phyloP scores from a whole-genome alignment of 2,888 invertebrate genomes.

The Trileptium ribeirensis region DNA sequence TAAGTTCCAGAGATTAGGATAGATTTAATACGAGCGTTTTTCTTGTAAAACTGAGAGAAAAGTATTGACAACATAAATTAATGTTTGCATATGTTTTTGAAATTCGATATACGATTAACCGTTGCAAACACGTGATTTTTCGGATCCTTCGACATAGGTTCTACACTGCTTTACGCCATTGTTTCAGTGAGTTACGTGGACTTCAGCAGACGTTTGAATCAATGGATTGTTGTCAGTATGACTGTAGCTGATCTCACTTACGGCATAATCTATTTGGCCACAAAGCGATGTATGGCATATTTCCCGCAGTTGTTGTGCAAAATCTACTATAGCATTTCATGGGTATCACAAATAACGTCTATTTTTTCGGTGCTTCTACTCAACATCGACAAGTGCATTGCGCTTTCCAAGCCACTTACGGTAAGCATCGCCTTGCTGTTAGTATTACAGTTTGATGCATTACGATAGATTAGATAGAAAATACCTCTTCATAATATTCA shows the following conservation, averaged over 20 bases:
- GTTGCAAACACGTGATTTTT: too few relatives aligned
- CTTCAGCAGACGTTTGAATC: not conserved
- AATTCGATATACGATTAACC: too few relatives aligned
- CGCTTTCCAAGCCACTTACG: not conserved
- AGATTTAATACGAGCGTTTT: too few relatives aligned
- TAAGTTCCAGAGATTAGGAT: too few relatives aligned
- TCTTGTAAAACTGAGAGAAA: too few relatives aligned
- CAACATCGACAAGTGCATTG: not conserved
- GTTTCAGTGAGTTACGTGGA: not conserved
- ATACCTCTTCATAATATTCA: too few relatives aligned
- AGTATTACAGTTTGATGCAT: too few relatives aligned
- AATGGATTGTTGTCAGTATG: not conserved
- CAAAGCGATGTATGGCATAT: not conserved
- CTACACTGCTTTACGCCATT: too few relatives aligned
- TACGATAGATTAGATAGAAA: too few relatives aligned
- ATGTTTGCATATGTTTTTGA: too few relatives aligned
- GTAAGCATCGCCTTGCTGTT: not conserved
- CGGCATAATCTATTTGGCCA: not conserved
- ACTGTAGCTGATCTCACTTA: not conserved
- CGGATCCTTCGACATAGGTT: too few relatives aligned
- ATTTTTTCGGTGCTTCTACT: not conserved
- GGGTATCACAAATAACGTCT: not conserved
- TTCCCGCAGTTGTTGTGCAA: not conserved
- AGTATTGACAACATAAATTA: too few relatives aligned
- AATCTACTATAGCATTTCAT: not conserved